Base-by-base conservation (phyloP, 1,140 invertebrate species). In the Magallana angulata region DNA sequence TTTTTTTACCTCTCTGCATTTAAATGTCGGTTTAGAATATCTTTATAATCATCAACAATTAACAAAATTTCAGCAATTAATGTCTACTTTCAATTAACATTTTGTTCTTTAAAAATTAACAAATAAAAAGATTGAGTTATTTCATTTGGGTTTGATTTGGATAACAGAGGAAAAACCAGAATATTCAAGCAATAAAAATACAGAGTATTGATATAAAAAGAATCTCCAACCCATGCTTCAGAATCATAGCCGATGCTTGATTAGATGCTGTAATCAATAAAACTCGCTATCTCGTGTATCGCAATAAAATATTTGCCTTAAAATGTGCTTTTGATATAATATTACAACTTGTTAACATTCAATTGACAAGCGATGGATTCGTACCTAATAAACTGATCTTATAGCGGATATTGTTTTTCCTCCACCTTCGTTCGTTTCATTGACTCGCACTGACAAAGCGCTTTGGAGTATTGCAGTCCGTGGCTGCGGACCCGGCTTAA, bases 321-420 rank as follows among this genome's bases (percentile, higher is more conserved):
- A 76, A 76, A 76, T 76, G 68, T 76, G 68, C 68, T 76, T 76
- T 76, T 30, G 18, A 76, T 76, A 76, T 76, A 48, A 76, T 76
- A 76, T 76, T 76, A 76, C 68, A 76, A 76, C 68, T 76, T 76
- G 68, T 76, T 76, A 76, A 76, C 68, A 76, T 76, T 76, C 68
- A 76, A 76, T 76, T 76, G 68, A 76, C 68, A 76, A 76, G 68
- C 24, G 36, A 76, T 76, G 68, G 36, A 76, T 76, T 76, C 68
- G 68, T 76, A 76, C 68, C 68, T 76, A 76, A 76, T 76, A 76
- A 76, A 76, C 68, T 24, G 68, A 36, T 76, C 68, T 76, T 30
- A 24, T 30, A 76, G 24, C 68, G 68, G 68, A 76, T 76, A 76
- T 76, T 76, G 68, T 76, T 76, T 76, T 76, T 48, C 36, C 68